phyloP scores from a whole-genome alignment of 2,888 invertebrate genomes.

The Meteorus colon region DNA sequence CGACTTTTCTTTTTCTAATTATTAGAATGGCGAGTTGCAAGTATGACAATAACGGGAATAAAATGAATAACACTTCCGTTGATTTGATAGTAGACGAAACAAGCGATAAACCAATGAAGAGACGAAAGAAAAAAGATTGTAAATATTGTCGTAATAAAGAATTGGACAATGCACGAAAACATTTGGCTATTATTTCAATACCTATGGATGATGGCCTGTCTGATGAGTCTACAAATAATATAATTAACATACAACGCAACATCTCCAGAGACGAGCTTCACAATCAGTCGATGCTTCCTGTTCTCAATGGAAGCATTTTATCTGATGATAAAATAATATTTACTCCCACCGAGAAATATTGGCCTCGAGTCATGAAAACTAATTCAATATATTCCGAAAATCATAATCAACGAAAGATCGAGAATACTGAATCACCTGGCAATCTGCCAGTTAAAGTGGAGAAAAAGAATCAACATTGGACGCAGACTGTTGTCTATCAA shows the following conservation, averaged over 20 bases:
- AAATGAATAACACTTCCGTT: not conserved
- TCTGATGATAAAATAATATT: not conserved
- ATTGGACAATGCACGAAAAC: slow-evolving; percentile 13
- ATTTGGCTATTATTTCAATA: slow-evolving; percentile 54
- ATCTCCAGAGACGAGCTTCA: not conserved
- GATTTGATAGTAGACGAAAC: not conserved
- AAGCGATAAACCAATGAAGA: slow-evolving; percentile 53
- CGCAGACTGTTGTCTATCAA: slow-evolving; percentile 68
- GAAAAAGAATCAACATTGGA: slow-evolving; percentile 65
- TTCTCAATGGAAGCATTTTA: not conserved
- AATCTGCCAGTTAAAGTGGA: slow-evolving; percentile 36
- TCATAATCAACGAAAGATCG: slow-evolving; percentile 50
- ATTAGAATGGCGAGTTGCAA: not conserved
- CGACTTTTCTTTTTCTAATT: not conserved
- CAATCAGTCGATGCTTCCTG: slow-evolving; percentile 27
- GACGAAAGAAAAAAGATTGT: slow-evolving; percentile 68
- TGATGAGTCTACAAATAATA: not conserved
- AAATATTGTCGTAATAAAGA: slow-evolving; percentile 61
- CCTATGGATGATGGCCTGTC: slow-evolving; percentile 50
- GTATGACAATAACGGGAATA: slow-evolving; percentile 18
- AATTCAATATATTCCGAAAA: slow-evolving; percentile 71
- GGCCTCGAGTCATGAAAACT: slow-evolving; percentile 65
- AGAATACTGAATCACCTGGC: not conserved
- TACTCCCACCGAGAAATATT: slow-evolving; percentile 27
- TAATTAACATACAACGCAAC: not conserved